Conservation (phyloP, 2,113 vertebrate species). For the Pteronura brasiliensis region DNA sequence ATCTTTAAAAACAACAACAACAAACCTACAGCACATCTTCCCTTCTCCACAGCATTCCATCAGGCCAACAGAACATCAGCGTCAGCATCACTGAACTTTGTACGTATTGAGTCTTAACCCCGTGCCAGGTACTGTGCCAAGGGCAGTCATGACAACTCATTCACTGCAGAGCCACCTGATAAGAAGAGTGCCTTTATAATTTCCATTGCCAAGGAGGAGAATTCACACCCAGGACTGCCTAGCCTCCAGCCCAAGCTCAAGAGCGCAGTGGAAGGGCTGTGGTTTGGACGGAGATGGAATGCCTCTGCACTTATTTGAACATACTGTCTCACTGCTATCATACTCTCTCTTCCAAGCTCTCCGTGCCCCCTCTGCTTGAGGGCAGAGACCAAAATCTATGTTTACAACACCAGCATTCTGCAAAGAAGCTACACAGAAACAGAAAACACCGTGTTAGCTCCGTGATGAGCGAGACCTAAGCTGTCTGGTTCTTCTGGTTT, state of each 20-base stretch:
- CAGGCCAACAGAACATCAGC: not conserved
- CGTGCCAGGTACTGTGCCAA: not conserved
- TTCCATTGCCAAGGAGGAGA: not conserved
- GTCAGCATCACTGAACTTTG: not conserved
- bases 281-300: not conserved
- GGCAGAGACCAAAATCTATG: not conserved
- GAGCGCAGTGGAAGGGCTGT: not conserved
- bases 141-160: not conserved
- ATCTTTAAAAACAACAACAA: not conserved
- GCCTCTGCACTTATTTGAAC: not conserved
- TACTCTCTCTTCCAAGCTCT: not conserved
- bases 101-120: not conserved
- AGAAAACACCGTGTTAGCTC: not conserved
- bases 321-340: not conserved
- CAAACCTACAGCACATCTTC: not conserved
- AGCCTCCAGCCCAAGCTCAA: not conserved
- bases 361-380: not conserved
- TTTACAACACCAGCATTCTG: not conserved
- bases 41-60: not conserved
- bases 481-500: not conserved
- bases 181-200: not conserved
- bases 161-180: not conserved
- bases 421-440: not conserved
- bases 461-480: not conserved
- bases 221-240: not conserved